These are phyloP conservation scores for Pelobates cultripes DNA, from an alignment of 2,797 vertebrate genomes.

Conservation along the genomic window DNA sequence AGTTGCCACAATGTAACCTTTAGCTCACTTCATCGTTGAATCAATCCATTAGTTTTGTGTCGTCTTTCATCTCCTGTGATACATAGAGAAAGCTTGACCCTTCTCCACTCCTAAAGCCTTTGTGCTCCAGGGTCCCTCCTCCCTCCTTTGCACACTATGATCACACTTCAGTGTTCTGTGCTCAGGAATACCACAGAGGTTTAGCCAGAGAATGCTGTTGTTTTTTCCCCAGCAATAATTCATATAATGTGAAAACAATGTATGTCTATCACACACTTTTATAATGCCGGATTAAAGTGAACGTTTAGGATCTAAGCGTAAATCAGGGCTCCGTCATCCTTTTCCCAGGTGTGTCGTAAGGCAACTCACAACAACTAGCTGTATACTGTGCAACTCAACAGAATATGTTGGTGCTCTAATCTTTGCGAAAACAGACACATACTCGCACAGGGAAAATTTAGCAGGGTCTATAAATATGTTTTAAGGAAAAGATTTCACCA, in stretches of 20 bases:
- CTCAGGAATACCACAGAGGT: not conserved
- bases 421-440: too few species aligned
- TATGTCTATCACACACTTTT: not conserved
- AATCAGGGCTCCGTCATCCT: too few species aligned
- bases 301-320: too few species aligned
- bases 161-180: not conserved
- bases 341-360: too few species aligned
- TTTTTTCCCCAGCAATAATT: not conserved
- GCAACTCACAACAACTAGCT: too few species aligned
- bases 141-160: not conserved
- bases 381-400: too few species aligned
- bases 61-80: conserved; percentile 7
- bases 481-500: too few species aligned
- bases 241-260: not conserved
- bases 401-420: too few species aligned
- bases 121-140: not conserved
- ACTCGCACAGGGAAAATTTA: too few species aligned
- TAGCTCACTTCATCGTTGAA: not conserved
- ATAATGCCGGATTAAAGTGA: too few species aligned
- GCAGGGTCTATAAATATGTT: too few species aligned
- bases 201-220: not conserved
- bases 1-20: not conserved
- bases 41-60: conserved; percentile 16
- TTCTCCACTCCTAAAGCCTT: not conserved
- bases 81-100: conserved; percentile 17